These are phyloP conservation scores for Anableps anableps DNA, from an alignment of 2,797 vertebrate genomes.

Conservation along the genomic window DNA sequence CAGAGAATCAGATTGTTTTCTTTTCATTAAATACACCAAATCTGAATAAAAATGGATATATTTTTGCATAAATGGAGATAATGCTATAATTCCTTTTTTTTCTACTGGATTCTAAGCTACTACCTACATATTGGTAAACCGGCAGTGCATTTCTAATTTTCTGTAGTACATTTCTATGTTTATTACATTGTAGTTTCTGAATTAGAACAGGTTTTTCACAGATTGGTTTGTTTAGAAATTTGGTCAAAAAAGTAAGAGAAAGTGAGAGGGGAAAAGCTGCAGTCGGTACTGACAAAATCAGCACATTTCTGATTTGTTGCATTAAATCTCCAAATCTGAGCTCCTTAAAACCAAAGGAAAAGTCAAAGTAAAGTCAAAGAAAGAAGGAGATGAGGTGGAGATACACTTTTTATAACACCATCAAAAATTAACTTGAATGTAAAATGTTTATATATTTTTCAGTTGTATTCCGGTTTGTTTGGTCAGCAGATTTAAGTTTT, in stretches of 20 bases:
- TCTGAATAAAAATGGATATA: too few species aligned
- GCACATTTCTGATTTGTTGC: not conserved
- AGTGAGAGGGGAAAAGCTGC: not conserved
- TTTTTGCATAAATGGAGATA: too few species aligned
- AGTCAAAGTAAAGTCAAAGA: not conserved
- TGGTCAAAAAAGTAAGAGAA: not conserved
- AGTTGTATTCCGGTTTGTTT: not conserved
- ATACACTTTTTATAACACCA: not conserved
- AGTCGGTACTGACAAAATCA: not conserved
- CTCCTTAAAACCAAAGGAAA: not conserved
- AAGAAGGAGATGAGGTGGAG: too few species aligned
- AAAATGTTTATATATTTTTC: not conserved
- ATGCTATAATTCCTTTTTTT: too few species aligned
- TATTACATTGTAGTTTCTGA: not conserved
- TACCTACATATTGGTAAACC: too few species aligned
- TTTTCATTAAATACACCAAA: too few species aligned
- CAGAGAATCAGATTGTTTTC: not conserved
- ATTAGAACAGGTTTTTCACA: not conserved
- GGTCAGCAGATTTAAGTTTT: too few species aligned
- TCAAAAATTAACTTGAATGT: not conserved
- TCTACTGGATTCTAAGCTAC: too few species aligned
- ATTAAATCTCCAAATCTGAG: not conserved
- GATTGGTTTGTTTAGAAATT: not conserved
- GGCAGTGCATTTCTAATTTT: too few species aligned
- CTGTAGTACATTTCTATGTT: too few species aligned